phyloP scores from a whole-genome alignment of 2,797 vertebrate species.

The Sebastes minor region DNA sequence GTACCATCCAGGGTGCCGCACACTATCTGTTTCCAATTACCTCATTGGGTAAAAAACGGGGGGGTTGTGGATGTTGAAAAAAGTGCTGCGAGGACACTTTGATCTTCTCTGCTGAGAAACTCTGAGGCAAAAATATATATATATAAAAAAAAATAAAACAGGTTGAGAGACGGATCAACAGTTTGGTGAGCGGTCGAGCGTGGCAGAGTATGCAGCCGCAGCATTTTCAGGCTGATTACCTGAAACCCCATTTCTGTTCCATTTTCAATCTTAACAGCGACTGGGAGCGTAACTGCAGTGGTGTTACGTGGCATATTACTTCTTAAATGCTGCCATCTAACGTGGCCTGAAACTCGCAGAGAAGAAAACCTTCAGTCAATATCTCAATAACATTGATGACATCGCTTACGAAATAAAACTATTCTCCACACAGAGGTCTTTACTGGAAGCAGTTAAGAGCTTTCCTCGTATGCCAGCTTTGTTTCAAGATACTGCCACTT shows the following conservation, averaged over 20 bases:
- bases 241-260: conserved; percentile 40
- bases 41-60: conserved; percentile 29
- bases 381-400: conserved; percentile 15
- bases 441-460: conserved; percentile 33
- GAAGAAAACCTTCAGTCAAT: neutral
- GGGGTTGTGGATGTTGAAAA: conserved; percentile 29
- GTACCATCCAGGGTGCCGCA: conserved; percentile 25
- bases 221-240: conserved; percentile 54
- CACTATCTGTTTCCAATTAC: conserved; percentile 73
- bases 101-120: conserved; percentile 63
- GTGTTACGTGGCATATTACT: conserved; percentile 40
- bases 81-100: conserved; percentile 47
- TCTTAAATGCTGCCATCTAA: conserved; percentile 13
- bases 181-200: conserved; percentile 20
- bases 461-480: conserved; percentile 16
- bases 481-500: conserved; percentile 29
- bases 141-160: neutral
- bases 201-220: conserved; percentile 32
- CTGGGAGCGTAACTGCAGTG: conserved; percentile 23
- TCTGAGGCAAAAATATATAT: conserved; percentile 3
- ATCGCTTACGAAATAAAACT: conserved; percentile 9
- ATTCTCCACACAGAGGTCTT: conserved; percentile 5
- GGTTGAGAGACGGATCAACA: conserved; percentile 42
- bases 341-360: neutral
- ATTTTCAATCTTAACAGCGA: conserved; percentile 41